Percentiles rank a stretch among this genome's conserved stretches.
These are phyloP conservation scores for Drosophila maculinotata DNA, from an alignment of 2,888 invertebrate species.

Conservation along the genomic window DNA sequence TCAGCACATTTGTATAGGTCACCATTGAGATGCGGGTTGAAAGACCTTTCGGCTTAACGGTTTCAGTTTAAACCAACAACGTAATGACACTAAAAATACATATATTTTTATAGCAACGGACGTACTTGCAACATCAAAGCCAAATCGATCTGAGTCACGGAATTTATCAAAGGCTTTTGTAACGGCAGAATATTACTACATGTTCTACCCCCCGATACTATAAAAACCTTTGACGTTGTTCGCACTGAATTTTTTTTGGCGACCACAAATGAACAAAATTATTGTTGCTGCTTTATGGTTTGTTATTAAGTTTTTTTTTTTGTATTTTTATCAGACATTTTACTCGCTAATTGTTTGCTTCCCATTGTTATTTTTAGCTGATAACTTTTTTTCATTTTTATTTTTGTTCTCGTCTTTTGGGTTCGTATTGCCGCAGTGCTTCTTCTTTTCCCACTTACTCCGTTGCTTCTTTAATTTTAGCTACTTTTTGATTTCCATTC, in stretches of 20 bases:
- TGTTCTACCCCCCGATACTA: background rate
- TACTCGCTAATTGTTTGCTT: constrained; percentile 31
- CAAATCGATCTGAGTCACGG: constrained; percentile 19
- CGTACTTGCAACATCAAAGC: constrained; percentile 16
- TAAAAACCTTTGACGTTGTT: background rate
- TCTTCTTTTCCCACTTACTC: background rate
- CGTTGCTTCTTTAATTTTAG: background rate
- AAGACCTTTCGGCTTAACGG: constrained; percentile 43
- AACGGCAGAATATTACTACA: background rate
- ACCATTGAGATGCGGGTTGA: constrained; percentile 32
- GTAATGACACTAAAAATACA: background rate
- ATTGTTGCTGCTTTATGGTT: constrained; percentile 2
- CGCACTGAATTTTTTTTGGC: background rate
- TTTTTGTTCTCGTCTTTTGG: constrained; percentile 1
- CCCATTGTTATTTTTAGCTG: constrained; percentile 11
- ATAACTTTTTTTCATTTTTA: constrained; percentile 5
- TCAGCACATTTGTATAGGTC: constrained; percentile 32
- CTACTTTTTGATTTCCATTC: constrained; percentile 1
- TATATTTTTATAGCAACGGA: background rate
- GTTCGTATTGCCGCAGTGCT: constrained; percentile 16
- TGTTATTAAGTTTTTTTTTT: constrained; percentile 1
- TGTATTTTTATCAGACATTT: constrained; percentile 32
- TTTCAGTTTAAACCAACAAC: background rate
- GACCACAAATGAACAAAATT: constrained; percentile 1
- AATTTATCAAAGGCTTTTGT: background rate